Conservation (phyloP, 1,140 invertebrate genomes). For the Brachionus rubens region DNA sequence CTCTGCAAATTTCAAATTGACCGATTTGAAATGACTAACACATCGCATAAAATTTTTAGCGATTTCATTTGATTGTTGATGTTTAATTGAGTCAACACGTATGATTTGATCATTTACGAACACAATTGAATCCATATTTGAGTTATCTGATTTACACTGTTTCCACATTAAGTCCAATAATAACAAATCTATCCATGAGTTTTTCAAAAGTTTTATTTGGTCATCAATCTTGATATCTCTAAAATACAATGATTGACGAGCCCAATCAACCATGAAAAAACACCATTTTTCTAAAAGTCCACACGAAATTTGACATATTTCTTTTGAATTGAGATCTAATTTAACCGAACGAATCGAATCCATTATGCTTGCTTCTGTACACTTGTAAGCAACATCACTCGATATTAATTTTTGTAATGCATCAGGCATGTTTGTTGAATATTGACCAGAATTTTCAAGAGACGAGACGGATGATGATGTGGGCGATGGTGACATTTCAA, state of each 20-base stretch:
- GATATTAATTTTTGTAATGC: slow-evolving; percentile 4
- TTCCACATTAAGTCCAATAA: slow-evolving; percentile 47
- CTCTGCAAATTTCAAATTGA: slow-evolving; percentile 36
- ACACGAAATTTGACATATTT: slow-evolving; percentile 3
- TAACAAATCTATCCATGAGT: slow-evolving; percentile 45
- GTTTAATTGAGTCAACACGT: slow-evolving; percentile 4
- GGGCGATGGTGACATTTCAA: slow-evolving; percentile 7
- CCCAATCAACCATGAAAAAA: slow-evolving; percentile 47
- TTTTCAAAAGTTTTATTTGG: slow-evolving; percentile 46
- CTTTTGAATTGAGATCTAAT: slow-evolving; percentile 23
- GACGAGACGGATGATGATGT: slow-evolving; percentile 2
- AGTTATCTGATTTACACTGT: slow-evolving; percentile 15
- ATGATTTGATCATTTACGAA: slow-evolving; percentile 42
- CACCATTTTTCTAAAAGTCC: slow-evolving; percentile 39
- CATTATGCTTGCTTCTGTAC: slow-evolving; percentile 7
- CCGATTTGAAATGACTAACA: slow-evolving; percentile 26
- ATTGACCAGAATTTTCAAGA: slow-evolving; percentile 2
- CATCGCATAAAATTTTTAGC: slow-evolving; percentile 5
- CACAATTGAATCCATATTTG: background rate
- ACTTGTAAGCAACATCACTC: slow-evolving; percentile 33
- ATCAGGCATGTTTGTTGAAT: slow-evolving; percentile 24
- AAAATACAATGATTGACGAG: slow-evolving; percentile 44
- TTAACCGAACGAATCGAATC: slow-evolving; percentile 22
- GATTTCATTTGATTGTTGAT: slow-evolving; percentile 22
- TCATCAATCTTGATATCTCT: slow-evolving; percentile 46